Percentiles rank a stretch among this genome's conserved stretches.
Conservation (phyloP, 2,888 invertebrate genomes). For the Drosophila nr. fundita region DNA sequence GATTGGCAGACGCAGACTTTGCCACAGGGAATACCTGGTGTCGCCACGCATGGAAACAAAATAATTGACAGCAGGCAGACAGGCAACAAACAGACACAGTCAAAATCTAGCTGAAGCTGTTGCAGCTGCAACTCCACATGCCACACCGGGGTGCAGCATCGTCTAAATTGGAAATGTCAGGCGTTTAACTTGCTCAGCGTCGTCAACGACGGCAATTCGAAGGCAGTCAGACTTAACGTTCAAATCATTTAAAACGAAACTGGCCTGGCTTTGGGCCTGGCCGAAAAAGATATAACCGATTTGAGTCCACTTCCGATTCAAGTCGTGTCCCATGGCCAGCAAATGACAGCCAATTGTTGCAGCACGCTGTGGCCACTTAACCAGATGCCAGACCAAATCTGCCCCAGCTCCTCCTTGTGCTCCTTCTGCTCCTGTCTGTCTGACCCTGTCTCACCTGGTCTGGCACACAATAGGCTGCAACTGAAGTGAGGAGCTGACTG, state of each 20-base stretch:
- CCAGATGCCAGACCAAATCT: slow-evolving; percentile 14
- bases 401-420: neutral
- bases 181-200: slow-evolving; percentile 71
- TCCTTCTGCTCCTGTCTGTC: neutral
- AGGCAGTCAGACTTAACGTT: slow-evolving; percentile 45
- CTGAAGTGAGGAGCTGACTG: neutral
- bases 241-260: slow-evolving; percentile 69
- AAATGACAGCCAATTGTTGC: slow-evolving; percentile 78
- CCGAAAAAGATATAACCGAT: slow-evolving; percentile 10
- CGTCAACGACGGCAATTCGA: slow-evolving; percentile 53
- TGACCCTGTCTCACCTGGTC: slow-evolving; percentile 28
- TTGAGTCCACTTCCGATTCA: slow-evolving; percentile 36
- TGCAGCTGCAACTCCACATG: slow-evolving; percentile 13
- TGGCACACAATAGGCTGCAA: slow-evolving; percentile 36
- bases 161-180: slow-evolving; percentile 79
- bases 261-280: slow-evolving; percentile 1
- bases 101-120: slow-evolving; percentile 51
- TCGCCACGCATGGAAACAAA: slow-evolving; percentile 61
- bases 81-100: slow-evolving; percentile 67
- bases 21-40: slow-evolving; percentile 16
- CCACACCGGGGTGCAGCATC: slow-evolving; percentile 28
- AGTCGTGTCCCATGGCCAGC: slow-evolving; percentile 43
- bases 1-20: slow-evolving; percentile 18
- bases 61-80: slow-evolving; percentile 68
- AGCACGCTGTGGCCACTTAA: slow-evolving; percentile 66